phyloP scores from a whole-genome alignment of 2,797 vertebrate species.

The Cynopterus sphinx region DNA sequence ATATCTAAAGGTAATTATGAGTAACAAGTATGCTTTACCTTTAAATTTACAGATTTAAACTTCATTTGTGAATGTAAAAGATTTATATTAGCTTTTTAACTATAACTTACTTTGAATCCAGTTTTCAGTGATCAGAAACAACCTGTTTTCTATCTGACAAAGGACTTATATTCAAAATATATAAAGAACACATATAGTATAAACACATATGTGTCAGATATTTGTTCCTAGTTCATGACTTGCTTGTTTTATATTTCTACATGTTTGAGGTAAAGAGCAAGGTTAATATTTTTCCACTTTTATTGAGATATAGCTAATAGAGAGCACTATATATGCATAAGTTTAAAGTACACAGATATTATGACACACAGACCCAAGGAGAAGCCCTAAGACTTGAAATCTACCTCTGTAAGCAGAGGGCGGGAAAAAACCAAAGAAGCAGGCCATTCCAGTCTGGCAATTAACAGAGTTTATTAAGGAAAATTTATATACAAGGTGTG shows the following conservation, averaged over 20 bases:
- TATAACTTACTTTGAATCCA: not conserved
- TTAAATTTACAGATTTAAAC: not conserved
- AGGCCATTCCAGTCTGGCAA: not conserved
- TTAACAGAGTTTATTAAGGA: not conserved
- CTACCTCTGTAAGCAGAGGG: not conserved
- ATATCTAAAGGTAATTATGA: conserved; percentile 8
- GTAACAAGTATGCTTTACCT: not conserved
- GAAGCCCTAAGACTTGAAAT: not conserved
- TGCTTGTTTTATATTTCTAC: not conserved
- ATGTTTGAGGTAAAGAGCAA: not conserved
- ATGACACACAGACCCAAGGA: not conserved
- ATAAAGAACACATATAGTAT: not conserved
- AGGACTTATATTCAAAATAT: not conserved
- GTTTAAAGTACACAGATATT: not conserved
- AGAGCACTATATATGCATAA: not conserved
- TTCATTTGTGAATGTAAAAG: not conserved
- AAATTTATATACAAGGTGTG: not conserved
- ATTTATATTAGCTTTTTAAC: not conserved
- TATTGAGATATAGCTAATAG: not conserved
- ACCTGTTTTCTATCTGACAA: not conserved
- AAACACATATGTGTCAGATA: not conserved
- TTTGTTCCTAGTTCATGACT: not conserved
- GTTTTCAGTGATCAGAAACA: not conserved
- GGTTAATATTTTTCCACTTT: not conserved
- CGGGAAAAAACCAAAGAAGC: not conserved